Conservation (phyloP, 1,140 invertebrate species). For the Geopemphigus sp. region DNA sequence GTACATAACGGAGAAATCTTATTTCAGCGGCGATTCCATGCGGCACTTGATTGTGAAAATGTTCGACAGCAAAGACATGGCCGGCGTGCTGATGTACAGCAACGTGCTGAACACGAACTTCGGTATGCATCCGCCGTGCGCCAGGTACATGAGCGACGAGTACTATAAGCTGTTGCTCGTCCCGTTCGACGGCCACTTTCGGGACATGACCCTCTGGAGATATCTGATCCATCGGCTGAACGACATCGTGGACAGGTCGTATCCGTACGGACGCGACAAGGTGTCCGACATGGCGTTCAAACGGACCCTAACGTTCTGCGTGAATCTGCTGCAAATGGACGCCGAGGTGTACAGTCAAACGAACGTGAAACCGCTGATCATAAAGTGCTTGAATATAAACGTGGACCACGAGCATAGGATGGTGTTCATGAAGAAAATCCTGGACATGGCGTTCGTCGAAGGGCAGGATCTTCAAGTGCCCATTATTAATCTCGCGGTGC, state of each 20-base stretch:
- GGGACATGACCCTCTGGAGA: neutral
- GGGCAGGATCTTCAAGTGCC: neutral
- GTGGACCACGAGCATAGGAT: too few relatives aligned
- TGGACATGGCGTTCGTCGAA: neutral
- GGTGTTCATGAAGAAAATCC: neutral
- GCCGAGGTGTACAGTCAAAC: neutral
- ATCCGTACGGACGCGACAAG: too few relatives aligned
- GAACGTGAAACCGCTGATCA: neutral
- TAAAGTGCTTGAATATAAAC: conserved; percentile 2
- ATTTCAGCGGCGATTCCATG: neutral
- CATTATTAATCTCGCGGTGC: neutral
- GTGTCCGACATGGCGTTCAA: neutral
- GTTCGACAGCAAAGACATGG: neutral
- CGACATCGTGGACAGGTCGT: neutral
- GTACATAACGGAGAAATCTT: neutral
- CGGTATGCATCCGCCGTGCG: neutral
- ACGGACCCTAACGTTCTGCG: neutral
- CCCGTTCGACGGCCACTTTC: neutral
- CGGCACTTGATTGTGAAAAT: neutral
- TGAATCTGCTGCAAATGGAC: neutral
- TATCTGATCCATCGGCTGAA: neutral
- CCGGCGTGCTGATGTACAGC: neutral
- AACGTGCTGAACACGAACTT: neutral
- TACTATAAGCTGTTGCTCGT: neutral
- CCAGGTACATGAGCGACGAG: neutral